Base-by-base conservation (phyloP, 2,113 vertebrate genomes). In the Acinonyx jubatus region DNA sequence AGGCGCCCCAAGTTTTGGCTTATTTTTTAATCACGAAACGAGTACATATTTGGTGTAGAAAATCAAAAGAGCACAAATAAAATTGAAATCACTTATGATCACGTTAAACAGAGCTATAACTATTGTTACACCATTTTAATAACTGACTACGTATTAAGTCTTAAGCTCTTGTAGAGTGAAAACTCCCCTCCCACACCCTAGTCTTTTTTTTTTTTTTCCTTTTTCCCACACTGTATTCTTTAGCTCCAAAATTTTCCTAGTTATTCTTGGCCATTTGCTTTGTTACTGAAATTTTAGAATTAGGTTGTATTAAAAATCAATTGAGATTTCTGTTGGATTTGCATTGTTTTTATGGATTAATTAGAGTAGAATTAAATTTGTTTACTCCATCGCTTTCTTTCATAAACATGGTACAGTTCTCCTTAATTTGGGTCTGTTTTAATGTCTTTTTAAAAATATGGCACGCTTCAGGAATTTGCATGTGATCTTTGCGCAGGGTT, bases 281-380 rank as follows among this genome's bases (percentile, higher is more conserved):
- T 94, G 84, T 83, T 85, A 63, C 84, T 96, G 25, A 15, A 76
- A 45, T 71, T 78, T 63, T 78, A 80, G 80, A 96, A 71, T 71
- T 78, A n/a, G 38, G 55, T 66, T 71, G 87, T 41, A 78, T 36
- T 38, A 85, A 79, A 90, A 85, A 19, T 68, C 52, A 52, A 27
- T 38, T 71, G 69, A n/a, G 69, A 69, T 94, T 96, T 90, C 55
- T 71, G 71, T n/a, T 90, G 41, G 80, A 63, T 71, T 93, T 63
- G 50, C 57, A 80, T 79, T 57, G 33, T 61, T 90, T 79, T 96
- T 63, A 52, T 25, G 71, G 63, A 55, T 71, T 50, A 74, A 55
- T 81, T 65, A 21, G 73, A 90, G 33, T 90, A 94, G 65, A 94
- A 63, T 84, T 29, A 68, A 96, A 84, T 79, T 25, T 69, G 84